Percentiles rank a stretch among this genome's conserved stretches.
Evolutionary conservation across 2,113 vertebrate genomes (phyloP).

Genomic region (Neotoma lepida): DNA sequence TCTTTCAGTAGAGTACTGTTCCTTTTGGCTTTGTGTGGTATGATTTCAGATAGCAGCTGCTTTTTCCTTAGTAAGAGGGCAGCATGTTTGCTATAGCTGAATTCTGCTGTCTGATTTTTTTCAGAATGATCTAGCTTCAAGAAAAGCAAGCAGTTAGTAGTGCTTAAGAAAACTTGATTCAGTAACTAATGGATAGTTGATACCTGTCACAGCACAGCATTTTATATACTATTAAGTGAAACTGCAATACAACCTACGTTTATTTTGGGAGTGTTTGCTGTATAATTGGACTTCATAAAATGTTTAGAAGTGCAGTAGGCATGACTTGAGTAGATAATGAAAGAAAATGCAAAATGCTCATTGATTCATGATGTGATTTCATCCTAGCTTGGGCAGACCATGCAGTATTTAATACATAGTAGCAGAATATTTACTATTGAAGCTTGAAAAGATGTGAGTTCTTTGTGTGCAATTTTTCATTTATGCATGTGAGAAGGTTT

Average conservation of each 20-base stretch:
- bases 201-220: slow-evolving; percentile 88
- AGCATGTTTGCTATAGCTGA: slow-evolving; percentile 93
- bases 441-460: slow-evolving; percentile 99
- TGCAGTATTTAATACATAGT: slow-evolving; percentile 98
- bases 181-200: slow-evolving; percentile 92
- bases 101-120: slow-evolving; percentile 89
- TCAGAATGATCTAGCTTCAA: slow-evolving; percentile 92
- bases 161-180: slow-evolving; percentile 94
- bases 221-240: slow-evolving; percentile 95
- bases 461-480: slow-evolving; percentile 99
- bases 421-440: slow-evolving; percentile 98
- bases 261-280: slow-evolving; percentile 89
- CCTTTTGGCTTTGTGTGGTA: slow-evolving; percentile 91
- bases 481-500: slow-evolving; percentile 98
- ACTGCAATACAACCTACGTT: slow-evolving; percentile 97
- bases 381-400: slow-evolving; percentile 96
- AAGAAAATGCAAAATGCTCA: slow-evolving; percentile 89
- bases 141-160: slow-evolving; percentile 93
- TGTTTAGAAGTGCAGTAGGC: slow-evolving; percentile 93
- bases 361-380: slow-evolving; percentile 93
- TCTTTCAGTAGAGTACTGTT: slow-evolving; percentile 89
- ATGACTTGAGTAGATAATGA: slow-evolving; percentile 93
- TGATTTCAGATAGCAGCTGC: slow-evolving; percentile 91
- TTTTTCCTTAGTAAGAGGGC: slow-evolving; percentile 88
- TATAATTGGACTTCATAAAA: slow-evolving; percentile 89